These are phyloP conservation scores for Cervus canadensis DNA, from an alignment of 2,113 vertebrate genomes.

Conservation along the genomic window DNA sequence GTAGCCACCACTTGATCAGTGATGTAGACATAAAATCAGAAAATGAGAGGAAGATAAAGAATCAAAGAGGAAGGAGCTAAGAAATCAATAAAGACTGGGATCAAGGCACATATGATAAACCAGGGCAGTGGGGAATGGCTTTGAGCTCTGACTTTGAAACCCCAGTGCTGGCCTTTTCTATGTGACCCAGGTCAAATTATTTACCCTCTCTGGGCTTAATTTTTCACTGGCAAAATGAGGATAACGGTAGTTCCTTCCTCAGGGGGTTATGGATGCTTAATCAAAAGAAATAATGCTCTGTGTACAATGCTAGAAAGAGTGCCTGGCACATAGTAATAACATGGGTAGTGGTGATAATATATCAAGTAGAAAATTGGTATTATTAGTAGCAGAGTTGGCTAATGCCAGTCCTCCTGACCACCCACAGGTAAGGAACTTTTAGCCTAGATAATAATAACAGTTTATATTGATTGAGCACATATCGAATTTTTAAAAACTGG, in stretches of 20 bases:
- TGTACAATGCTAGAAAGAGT: not conserved
- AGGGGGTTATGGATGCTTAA: not conserved
- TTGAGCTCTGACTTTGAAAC: not conserved
- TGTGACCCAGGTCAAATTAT: not conserved
- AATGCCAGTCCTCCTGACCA: not conserved
- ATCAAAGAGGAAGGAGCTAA: not conserved
- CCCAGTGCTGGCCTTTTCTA: not conserved
- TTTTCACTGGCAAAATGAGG: not conserved
- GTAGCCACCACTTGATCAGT: not conserved
- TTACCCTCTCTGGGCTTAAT: not conserved
- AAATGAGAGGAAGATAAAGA: not conserved
- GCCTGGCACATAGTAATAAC: not conserved
- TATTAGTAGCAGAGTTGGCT: not conserved
- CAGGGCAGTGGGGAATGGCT: fast-evolving
- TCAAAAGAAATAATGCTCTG: not conserved
- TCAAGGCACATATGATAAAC: fast-evolving
- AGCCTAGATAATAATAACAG: not conserved
- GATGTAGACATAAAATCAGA: not conserved
- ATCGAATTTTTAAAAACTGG: not conserved
- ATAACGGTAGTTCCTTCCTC: no score
- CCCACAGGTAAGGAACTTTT: not conserved
- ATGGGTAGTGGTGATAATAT: not conserved
- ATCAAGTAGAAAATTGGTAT: not conserved
- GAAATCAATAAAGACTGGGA: no score
- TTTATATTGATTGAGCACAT: not conserved